These are phyloP conservation scores for Tauraco hartlaubi DNA, from an alignment of 2,797 vertebrate genomes.

Conservation along the genomic window DNA sequence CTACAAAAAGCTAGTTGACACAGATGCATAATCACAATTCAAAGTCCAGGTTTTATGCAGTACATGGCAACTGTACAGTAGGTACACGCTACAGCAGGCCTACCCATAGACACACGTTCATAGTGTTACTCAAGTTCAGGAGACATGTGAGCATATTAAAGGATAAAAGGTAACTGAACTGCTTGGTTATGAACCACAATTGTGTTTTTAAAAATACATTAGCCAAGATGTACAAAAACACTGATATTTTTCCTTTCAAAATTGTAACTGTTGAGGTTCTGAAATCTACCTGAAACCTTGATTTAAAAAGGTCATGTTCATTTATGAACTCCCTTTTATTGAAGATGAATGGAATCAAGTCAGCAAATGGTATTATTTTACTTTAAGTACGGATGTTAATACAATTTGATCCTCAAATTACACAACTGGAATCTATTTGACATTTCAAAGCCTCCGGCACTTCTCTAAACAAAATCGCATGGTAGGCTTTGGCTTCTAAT, in stretches of 20 bases:
- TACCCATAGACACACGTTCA: background rate
- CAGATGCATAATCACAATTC: background rate
- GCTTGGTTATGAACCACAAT: background rate
- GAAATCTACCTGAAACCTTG: conserved; percentile 22
- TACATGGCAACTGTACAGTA: background rate
- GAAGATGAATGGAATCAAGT: conserved; percentile 30
- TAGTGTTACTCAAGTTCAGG: background rate
- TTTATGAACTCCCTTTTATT: conserved; percentile 29
- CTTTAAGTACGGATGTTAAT: conserved; percentile 38
- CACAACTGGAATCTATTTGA: conserved; percentile 50
- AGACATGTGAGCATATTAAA: background rate
- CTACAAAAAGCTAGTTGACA: background rate
- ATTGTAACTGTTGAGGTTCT: background rate
- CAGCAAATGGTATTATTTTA: conserved; percentile 36
- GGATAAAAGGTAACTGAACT: background rate
- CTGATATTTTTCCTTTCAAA: background rate
- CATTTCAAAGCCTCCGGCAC: conserved; percentile 44
- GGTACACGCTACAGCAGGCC: background rate
- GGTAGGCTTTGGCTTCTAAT: conserved; percentile 31
- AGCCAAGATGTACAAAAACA: background rate
- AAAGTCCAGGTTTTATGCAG: background rate
- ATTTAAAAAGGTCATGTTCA: conserved; percentile 29
- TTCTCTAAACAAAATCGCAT: conserved; percentile 52
- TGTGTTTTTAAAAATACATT: background rate
- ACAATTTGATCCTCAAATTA: conserved; percentile 59